These are phyloP conservation scores for Chamaea fasciata DNA, from an alignment of 2,113 vertebrate genomes.

Conservation along the genomic window DNA sequence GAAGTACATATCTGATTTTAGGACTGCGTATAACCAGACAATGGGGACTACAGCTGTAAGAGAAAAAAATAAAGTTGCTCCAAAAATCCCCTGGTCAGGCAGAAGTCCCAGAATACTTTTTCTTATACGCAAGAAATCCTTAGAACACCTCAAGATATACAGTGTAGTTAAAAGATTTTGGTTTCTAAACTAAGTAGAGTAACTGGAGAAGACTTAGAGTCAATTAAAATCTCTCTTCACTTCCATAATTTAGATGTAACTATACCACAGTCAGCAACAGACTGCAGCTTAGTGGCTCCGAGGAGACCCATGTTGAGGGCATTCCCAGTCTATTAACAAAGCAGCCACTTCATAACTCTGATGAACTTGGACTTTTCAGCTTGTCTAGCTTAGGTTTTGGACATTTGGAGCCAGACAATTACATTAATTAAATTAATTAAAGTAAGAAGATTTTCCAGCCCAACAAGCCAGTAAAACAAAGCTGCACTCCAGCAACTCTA, in stretches of 20 bases:
- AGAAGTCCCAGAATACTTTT: background rate
- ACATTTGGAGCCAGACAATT: background rate
- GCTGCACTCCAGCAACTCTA: background rate
- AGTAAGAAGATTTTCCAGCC: background rate
- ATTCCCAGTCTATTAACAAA: background rate
- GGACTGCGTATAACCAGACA: background rate
- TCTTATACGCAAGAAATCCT: background rate
- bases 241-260: background rate
- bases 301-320: background rate
- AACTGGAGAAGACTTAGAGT: background rate
- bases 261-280: background rate
- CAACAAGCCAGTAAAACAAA: background rate
- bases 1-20: background rate
- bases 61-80: background rate
- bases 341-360: background rate
- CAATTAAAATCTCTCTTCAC: background rate
- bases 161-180: background rate
- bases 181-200: background rate
- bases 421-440: background rate
- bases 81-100: background rate
- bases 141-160: background rate
- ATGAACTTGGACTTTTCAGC: background rate
- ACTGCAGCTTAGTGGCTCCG: background rate
- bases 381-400: background rate
- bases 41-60: accelerated